These are phyloP conservation scores for Oscheius onirici DNA, from an alignment of 2,888 invertebrate species.

Conservation along the genomic window DNA sequence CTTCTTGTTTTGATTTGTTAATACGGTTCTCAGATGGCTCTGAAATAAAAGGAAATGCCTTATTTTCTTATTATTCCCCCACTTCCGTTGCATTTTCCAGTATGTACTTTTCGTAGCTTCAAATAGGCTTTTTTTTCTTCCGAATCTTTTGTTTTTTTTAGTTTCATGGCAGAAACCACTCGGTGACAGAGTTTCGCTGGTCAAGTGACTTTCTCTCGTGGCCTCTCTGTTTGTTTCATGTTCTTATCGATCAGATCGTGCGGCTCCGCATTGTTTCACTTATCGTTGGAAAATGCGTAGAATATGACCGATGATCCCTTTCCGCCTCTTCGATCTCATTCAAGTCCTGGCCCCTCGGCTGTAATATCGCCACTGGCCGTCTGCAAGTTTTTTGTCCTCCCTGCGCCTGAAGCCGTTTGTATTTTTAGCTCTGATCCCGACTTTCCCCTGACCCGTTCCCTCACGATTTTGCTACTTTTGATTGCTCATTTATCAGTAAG, in stretches of 20 bases:
- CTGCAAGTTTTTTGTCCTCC: conserved; percentile 3
- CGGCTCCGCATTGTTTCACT: background rate
- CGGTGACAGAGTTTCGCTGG: background rate
- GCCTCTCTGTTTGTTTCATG: conserved; percentile 10
- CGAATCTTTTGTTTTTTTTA: too few relatives aligned
- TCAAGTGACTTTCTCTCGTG: background rate
- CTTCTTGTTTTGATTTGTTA: conserved; percentile 14
- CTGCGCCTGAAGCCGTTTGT: background rate
- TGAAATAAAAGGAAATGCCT: too few relatives aligned
- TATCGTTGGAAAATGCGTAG: too few relatives aligned
- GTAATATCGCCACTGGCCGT: background rate
- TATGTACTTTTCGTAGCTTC: too few relatives aligned
- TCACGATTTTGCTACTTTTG: background rate
- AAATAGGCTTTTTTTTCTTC: too few relatives aligned
- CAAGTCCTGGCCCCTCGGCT: background rate
- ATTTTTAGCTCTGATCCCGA: background rate
- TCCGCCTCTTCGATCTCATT: too few relatives aligned
- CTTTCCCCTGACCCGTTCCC: background rate
- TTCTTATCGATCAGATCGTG: conserved; percentile 8
- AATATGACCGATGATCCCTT: too few relatives aligned
- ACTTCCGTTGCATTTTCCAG: too few relatives aligned
- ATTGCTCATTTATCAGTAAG: background rate
- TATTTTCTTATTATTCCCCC: too few relatives aligned
- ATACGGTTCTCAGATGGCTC: conserved; percentile 13
- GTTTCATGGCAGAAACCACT: too few relatives aligned